Percentiles rank a stretch among this genome's conserved stretches.
These are phyloP conservation scores for Linepithema humile DNA, from an alignment of 1,140 invertebrate genomes.

Conservation along the genomic window DNA sequence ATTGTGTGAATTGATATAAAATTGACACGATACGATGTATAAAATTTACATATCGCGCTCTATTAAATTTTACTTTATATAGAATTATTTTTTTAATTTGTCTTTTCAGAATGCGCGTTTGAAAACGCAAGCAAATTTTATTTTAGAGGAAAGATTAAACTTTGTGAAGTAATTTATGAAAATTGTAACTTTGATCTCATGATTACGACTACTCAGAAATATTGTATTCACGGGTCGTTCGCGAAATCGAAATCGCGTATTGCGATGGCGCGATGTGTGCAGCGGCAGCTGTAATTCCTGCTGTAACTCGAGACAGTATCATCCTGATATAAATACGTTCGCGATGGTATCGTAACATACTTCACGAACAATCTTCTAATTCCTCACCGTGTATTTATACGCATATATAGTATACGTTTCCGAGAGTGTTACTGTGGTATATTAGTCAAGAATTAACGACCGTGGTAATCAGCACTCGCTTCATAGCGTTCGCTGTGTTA, in stretches of 20 bases:
- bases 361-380: slow-evolving; percentile 78
- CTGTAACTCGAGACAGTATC: slow-evolving; percentile 71
- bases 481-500: slow-evolving; percentile 72
- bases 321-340: slow-evolving; percentile 70
- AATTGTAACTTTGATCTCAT: slow-evolving; percentile 3
- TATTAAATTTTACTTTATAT: no score
- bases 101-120: no score
- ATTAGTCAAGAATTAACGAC: slow-evolving; percentile 74
- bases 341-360: slow-evolving; percentile 79
- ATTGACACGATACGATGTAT: no score
- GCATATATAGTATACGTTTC: slow-evolving; percentile 9
- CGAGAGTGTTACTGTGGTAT: slow-evolving; percentile 69
- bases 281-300: slow-evolving; percentile 64
- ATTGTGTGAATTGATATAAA: no score
- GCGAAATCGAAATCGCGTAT: slow-evolving; percentile 33
- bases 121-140: neutral
- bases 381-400: slow-evolving; percentile 68
- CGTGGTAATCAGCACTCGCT: slow-evolving; percentile 74
- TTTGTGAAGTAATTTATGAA: slow-evolving; percentile 19
- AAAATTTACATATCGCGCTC: no score
- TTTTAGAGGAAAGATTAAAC: neutral
- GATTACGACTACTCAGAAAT: neutral
- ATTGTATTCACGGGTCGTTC: neutral
- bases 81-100: no score
- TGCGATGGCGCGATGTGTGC: neutral